A percentile compares a stretch with the other conserved stretches of the same genome.
Evolutionary conservation across 2,797 vertebrate species (phyloP).

Genomic region (Liparis tanakae): DNA sequence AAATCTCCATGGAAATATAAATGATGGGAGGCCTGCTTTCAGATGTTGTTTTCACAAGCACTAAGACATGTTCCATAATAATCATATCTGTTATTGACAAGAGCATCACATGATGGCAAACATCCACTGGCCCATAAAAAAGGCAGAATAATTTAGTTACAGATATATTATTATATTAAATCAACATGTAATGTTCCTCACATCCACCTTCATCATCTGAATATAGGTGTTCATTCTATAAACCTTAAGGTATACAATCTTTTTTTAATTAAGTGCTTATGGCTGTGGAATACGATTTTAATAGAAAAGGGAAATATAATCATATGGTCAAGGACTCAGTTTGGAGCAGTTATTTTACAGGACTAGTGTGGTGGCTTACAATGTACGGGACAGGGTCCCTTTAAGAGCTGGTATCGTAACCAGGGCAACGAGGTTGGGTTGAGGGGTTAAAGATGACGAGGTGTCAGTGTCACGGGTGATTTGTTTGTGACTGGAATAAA

Average conservation of each 20-base stretch:
- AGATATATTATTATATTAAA: slow-evolving; percentile 8
- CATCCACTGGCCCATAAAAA: slow-evolving; percentile 11
- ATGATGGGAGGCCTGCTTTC: slow-evolving; percentile 49
- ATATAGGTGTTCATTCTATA: not conserved
- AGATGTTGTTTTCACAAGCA: slow-evolving; percentile 49
- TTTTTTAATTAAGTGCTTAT: not conserved
- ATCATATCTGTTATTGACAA: slow-evolving; percentile 54
- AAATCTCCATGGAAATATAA: slow-evolving; percentile 47
- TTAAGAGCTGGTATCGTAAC: too few species aligned
- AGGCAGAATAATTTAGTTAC: not conserved
- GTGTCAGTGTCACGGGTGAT: too few species aligned
- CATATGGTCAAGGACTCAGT: not conserved
- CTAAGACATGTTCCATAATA: slow-evolving; percentile 45
- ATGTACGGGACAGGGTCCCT: too few species aligned
- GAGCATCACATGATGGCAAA: slow-evolving; percentile 24
- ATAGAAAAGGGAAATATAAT: not conserved
- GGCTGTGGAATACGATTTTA: slow-evolving; percentile 2
- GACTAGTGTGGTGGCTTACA: too few species aligned
- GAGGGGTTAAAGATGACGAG: too few species aligned
- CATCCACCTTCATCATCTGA: not conserved
- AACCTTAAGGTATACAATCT: not conserved
- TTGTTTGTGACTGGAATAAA: too few species aligned
- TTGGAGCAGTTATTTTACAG: too few species aligned
- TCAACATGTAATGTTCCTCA: not conserved
- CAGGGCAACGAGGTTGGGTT: too few species aligned